Evolutionary conservation across 2,113 vertebrate species (phyloP).

Genomic region (Tamias sibiricus): DNA sequence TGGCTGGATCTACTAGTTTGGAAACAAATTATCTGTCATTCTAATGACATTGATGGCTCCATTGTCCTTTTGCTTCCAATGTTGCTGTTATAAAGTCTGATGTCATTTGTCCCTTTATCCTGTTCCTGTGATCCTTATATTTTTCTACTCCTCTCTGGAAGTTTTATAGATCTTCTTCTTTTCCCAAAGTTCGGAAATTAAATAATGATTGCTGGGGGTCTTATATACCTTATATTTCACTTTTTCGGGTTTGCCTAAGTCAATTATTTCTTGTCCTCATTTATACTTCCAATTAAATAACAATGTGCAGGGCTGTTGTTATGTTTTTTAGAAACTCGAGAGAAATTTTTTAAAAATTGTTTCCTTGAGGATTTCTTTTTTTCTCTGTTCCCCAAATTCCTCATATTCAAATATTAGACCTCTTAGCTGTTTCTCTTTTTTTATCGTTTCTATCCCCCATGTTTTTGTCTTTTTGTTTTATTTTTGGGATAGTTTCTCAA

Average conservation of each 20-base stretch:
- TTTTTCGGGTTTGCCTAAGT: too few species aligned
- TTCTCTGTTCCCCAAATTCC: not conserved
- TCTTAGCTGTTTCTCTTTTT: slow-evolving; percentile 13
- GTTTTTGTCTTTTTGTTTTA: slow-evolving; percentile 57
- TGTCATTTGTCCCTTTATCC: not conserved
- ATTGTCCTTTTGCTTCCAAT: not conserved
- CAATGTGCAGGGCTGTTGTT: not conserved
- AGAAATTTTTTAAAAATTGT: not conserved
- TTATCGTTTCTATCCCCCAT: not conserved
- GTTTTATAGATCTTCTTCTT: not conserved
- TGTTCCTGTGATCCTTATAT: not conserved
- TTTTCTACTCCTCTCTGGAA: fast-evolving
- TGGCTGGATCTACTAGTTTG: not conserved
- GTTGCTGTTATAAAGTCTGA: not conserved
- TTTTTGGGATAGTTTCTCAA: slow-evolving; percentile 60
- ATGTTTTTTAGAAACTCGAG: not conserved
- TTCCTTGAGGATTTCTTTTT: slow-evolving; percentile 9
- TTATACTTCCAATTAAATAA: too few species aligned
- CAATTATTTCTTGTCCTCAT: too few species aligned
- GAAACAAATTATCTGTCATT: not conserved
- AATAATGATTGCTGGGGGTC: too few species aligned
- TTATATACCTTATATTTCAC: too few species aligned
- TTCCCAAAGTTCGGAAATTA: not conserved
- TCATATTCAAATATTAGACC: slow-evolving; percentile 21
- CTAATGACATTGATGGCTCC: not conserved